Evolutionary conservation across 1,140 invertebrate genomes (phyloP).

Genomic region (Eumaeus atala): DNA sequence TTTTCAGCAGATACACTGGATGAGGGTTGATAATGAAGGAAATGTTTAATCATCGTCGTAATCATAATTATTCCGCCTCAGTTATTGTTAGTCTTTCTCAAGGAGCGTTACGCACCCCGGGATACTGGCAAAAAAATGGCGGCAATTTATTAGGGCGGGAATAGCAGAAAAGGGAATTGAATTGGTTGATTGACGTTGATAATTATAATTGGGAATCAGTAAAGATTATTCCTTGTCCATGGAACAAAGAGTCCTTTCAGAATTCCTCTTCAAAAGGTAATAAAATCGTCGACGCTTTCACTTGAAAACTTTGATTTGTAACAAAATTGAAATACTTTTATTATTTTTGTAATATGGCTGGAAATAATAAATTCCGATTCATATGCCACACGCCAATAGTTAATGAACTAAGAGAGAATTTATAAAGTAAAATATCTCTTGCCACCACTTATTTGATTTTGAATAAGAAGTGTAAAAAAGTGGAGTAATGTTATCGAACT

Average conservation of each 20-base stretch:
- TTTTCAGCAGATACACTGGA: no score
- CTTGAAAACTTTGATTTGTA: constrained; percentile 25
- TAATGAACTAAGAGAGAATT: no score
- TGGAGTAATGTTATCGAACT: no score
- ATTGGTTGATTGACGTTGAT: constrained; percentile 19
- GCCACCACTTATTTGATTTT: no score
- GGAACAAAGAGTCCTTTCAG: constrained; percentile 23
- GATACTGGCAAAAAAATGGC: constrained; percentile 4
- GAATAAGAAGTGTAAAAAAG: no score
- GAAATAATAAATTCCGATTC: constrained; percentile 25
- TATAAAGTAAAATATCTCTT: no score
- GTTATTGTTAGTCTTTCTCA: background rate
- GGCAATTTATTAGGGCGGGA: constrained; percentile 2
- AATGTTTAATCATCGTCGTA: background rate
- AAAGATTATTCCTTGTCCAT: constrained; percentile 17
- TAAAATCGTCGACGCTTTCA: constrained; percentile 21
- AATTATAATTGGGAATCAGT: constrained; percentile 23
- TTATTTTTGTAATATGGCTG: constrained; percentile 39
- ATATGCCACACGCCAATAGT: no score
- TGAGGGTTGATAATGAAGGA: no score
- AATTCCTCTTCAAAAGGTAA: constrained; percentile 17
- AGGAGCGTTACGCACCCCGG: background rate
- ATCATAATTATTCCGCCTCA: constrained; percentile 3
- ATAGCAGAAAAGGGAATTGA: constrained; percentile 4
- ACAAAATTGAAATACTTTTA: constrained; percentile 34